Conservation (phyloP, 2,888 invertebrate species). For the Steinernema scapterisci region DNA sequence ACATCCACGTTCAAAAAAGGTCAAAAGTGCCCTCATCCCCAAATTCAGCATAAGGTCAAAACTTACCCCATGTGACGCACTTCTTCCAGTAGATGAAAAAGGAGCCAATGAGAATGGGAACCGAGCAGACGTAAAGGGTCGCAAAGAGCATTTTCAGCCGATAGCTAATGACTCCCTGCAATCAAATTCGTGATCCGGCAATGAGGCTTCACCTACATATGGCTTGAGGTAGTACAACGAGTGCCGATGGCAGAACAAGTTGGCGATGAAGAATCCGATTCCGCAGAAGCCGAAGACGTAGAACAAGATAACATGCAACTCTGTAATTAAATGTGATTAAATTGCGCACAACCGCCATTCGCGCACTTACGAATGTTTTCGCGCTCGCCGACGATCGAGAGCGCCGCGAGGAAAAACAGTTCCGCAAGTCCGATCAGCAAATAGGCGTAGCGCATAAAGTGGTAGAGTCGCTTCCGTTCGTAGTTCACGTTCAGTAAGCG, state of each 20-base stretch:
- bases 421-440: conserved; percentile 59
- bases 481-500: conserved; percentile 63
- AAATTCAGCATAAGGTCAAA: too few species aligned
- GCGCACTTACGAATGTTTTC: conserved; percentile 61
- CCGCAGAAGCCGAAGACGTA: conserved; percentile 65
- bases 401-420: conserved; percentile 71
- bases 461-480: conserved; percentile 57
- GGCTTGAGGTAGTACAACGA: conserved; percentile 67
- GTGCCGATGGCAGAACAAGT: conserved; percentile 64
- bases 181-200: background rate
- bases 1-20: too few species aligned
- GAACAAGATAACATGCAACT: conserved; percentile 65
- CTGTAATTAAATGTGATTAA: background rate
- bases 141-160: conserved; percentile 61
- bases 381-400: conserved; percentile 64
- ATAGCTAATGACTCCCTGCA: conserved; percentile 63
- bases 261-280: conserved; percentile 63
- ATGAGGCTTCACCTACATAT: conserved; percentile 53
- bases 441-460: conserved; percentile 53
- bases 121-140: conserved; percentile 58
- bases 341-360: too few species aligned
- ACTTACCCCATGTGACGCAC: conserved; percentile 65
- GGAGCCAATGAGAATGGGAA: conserved; percentile 61
- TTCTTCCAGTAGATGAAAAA: conserved; percentile 66
- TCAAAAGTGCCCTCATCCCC: too few species aligned